Percentiles rank a stretch among this genome's conserved stretches.
Conservation (phyloP, 2,113 vertebrate species). For the Xenus cinereus region DNA sequence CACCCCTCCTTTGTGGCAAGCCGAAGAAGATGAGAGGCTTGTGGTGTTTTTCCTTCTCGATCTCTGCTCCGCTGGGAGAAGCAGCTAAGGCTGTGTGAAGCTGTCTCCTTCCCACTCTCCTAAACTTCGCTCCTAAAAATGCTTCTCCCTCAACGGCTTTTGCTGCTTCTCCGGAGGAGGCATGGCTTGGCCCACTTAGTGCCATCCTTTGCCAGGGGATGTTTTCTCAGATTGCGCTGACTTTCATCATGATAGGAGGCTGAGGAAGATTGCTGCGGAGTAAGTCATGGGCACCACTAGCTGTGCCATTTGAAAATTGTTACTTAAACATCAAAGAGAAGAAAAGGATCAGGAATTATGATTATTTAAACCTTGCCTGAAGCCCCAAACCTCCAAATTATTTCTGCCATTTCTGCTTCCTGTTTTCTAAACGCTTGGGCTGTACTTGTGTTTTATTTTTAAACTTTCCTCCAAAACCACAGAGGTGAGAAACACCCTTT, state of each 20-base stretch:
- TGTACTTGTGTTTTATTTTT: not conserved
- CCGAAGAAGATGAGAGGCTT: constrained; percentile 24
- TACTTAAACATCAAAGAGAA: not conserved
- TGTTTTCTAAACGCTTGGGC: not conserved
- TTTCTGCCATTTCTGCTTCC: not conserved
- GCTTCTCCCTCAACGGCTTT: not conserved
- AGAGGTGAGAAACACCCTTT: not conserved
- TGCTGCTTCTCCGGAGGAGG: not conserved
- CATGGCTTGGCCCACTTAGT: not conserved
- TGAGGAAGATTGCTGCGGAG: not conserved
- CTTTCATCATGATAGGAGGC: not conserved
- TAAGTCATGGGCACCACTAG: not conserved
- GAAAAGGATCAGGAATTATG: not conserved
- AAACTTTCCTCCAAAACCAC: not conserved
- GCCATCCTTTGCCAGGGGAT: not conserved
- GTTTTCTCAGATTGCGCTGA: not conserved
- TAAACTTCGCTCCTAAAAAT: not conserved
- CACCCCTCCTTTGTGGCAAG: constrained; percentile 29
- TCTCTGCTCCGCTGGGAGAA: constrained; percentile 2
- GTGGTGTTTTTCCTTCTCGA: constrained; percentile 32
- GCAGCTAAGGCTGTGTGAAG: constrained; percentile 19
- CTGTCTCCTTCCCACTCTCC: constrained; percentile 43
- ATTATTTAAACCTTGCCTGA: not conserved
- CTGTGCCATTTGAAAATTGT: not conserved
- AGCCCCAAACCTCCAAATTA: not conserved